A percentile compares a stretch with the other conserved stretches of the same genome.
These are phyloP conservation scores for Loris lydekkerianus DNA, from an alignment of 2,797 vertebrate species.

Conservation along the genomic window DNA sequence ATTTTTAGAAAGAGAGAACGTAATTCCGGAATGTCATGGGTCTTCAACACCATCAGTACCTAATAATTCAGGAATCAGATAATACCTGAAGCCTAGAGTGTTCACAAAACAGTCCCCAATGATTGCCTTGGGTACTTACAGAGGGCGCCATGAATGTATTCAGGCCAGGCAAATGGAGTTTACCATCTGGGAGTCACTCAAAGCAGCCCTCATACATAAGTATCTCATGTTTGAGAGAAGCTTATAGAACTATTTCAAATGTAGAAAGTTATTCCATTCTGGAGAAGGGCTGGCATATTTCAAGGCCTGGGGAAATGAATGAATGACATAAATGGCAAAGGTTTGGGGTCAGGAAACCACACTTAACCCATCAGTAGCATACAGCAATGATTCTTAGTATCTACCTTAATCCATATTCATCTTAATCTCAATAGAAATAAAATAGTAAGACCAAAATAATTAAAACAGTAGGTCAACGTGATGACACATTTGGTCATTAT, in stretches of 20 bases:
- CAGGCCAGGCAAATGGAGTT: background rate
- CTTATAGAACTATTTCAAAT: background rate
- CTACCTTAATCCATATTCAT: background rate
- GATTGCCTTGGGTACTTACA: background rate
- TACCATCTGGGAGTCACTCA: background rate
- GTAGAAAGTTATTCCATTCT: background rate
- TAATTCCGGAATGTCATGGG: background rate
- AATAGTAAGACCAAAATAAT: slow-evolving; percentile 7
- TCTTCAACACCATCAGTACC: background rate
- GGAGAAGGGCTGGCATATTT: background rate
- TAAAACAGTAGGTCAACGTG: background rate
- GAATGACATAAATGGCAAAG: background rate
- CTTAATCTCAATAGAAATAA: slow-evolving; percentile 6
- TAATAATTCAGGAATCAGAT: background rate
- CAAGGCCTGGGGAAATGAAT: background rate
- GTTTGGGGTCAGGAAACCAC: background rate
- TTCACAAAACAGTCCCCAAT: background rate
- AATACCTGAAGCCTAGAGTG: background rate
- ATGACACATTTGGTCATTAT: background rate
- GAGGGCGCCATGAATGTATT: background rate
- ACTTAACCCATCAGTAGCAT: background rate
- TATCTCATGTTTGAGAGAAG: background rate
- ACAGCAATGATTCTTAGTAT: background rate
- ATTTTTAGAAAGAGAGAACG: background rate
- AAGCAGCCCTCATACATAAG: background rate